phyloP scores from a whole-genome alignment of 2,113 vertebrate genomes.

The Ornithorhynchus anatinus region DNA sequence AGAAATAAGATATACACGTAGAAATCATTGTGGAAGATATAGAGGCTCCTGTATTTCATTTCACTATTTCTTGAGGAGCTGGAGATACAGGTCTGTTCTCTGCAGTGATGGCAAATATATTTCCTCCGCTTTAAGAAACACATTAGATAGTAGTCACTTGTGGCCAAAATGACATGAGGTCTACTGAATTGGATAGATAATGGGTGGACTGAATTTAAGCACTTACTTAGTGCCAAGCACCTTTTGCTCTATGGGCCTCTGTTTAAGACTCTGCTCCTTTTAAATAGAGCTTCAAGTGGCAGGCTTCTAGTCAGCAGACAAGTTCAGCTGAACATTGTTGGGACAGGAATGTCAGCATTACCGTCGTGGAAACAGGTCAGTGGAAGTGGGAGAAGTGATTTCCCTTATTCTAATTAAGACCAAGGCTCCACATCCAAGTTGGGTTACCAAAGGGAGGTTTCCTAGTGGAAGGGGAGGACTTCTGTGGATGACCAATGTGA shows the following conservation, averaged over 20 bases:
- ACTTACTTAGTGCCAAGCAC: no score
- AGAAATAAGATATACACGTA: slow-evolving; percentile 3
- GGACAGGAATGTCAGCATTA: no score
- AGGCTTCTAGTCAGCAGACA: no score
- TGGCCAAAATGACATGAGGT: background rate
- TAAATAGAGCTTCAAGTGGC: background rate
- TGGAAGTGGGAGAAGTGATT: no score
- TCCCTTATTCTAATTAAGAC: no score
- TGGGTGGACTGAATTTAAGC: background rate
- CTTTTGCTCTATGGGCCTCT: background rate
- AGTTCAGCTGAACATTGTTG: no score
- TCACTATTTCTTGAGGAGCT: slow-evolving; percentile 6
- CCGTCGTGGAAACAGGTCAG: no score
- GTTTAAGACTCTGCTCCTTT: background rate
- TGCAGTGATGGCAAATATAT: background rate
- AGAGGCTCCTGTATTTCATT: background rate
- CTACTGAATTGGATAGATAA: background rate
- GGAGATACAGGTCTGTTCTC: background rate
- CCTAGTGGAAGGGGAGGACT: no score
- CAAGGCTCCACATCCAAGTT: no score
- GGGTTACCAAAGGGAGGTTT: no score
- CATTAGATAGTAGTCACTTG: background rate
- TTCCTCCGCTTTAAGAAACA: no score
- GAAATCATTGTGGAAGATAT: slow-evolving; percentile 3
- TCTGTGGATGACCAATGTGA: no score